Conservation (phyloP, 2,113 vertebrate species). For the Calidris pugnax region DNA sequence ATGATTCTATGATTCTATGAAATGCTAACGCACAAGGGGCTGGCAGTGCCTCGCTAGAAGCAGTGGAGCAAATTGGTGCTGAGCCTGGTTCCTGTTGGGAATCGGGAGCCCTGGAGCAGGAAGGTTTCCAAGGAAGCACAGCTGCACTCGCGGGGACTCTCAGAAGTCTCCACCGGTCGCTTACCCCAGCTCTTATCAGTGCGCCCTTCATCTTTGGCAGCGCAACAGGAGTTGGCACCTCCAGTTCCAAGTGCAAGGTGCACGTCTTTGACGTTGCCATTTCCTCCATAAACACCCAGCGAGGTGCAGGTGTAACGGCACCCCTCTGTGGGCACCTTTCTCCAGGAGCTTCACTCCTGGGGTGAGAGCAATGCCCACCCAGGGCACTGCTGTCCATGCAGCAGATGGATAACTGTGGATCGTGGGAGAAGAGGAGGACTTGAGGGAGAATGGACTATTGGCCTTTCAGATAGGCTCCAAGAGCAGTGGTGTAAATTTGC, state of each 20-base stretch:
- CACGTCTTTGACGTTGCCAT: conserved; percentile 23
- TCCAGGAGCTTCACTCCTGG: rapidly evolving
- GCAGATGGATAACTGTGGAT: rapidly evolving
- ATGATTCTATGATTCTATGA: too few species aligned
- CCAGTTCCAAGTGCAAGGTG: conserved; percentile 61
- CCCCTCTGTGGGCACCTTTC: background rate
- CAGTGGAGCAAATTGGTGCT: background rate
- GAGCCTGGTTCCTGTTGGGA: background rate
- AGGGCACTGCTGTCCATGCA: background rate
- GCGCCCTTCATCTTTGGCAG: background rate
- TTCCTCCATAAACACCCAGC: background rate
- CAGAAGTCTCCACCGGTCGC: conserved; percentile 20
- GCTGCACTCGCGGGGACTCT: background rate
- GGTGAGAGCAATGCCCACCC: background rate
- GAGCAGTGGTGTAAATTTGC: background rate
- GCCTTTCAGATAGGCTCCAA: background rate
- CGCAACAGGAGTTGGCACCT: conserved; percentile 31
- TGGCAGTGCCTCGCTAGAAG: background rate
- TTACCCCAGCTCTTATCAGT: conserved; percentile 33
- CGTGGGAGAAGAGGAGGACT: background rate
- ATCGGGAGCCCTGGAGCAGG: rapidly evolving
- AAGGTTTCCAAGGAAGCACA: background rate
- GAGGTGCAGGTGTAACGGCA: background rate
- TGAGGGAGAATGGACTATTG: background rate
- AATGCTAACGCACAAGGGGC: background rate